phyloP scores from a whole-genome alignment of 2,797 vertebrate genomes.

The Bradypodion ventrale region DNA sequence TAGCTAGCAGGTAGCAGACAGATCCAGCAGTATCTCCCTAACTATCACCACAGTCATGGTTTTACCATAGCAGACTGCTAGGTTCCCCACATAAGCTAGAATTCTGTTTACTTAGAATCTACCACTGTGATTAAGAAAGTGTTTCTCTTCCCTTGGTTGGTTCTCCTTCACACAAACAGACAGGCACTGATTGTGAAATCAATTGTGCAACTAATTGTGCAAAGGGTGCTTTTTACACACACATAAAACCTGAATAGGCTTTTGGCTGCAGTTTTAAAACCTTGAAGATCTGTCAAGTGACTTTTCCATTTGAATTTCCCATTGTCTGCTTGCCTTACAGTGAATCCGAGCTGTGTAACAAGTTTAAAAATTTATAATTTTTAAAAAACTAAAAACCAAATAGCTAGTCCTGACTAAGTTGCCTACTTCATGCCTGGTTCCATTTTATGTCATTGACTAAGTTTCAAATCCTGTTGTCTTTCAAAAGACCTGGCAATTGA shows the following conservation, averaged over 20 bases:
- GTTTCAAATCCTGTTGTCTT: constrained; percentile 5
- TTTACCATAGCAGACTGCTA: not conserved
- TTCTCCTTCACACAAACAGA: not conserved
- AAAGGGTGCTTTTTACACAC: too few relatives aligned
- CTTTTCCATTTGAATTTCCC: not conserved
- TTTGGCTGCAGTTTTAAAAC: too few relatives aligned
- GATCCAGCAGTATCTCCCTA: not conserved
- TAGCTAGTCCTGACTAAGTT: not conserved
- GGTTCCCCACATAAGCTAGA: not conserved
- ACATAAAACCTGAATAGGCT: too few relatives aligned
- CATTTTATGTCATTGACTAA: not conserved
- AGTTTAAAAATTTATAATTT: too few relatives aligned
- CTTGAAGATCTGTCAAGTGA: not conserved
- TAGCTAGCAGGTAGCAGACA: not conserved
- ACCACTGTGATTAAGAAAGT: too few relatives aligned
- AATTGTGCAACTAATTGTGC: too few relatives aligned
- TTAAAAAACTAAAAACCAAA: not conserved
- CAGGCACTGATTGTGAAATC: not conserved
- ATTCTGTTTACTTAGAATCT: too few relatives aligned
- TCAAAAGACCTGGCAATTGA: constrained; percentile 42
- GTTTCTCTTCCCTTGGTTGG: not conserved
- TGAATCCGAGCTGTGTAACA: not conserved
- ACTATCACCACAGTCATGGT: not conserved
- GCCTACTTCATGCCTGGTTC: not conserved
- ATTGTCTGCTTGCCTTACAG: not conserved